phyloP scores from a whole-genome alignment of 2,113 vertebrate genomes.

The Scomber colias region DNA sequence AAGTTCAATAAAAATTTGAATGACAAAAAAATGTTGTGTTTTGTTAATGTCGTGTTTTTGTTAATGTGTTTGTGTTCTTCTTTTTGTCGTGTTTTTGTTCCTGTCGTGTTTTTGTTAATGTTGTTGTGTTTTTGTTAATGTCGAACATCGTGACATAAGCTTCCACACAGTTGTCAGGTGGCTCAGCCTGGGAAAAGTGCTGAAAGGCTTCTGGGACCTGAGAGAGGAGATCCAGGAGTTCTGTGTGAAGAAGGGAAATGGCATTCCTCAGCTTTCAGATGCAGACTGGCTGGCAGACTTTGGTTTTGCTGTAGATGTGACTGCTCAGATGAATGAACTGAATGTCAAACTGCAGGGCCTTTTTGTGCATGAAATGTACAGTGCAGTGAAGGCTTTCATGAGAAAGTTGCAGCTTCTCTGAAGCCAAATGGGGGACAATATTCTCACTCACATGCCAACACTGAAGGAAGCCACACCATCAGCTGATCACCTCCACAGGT shows the following conservation, averaged over 20 bases:
- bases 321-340: neutral
- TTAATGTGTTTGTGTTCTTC: too few relatives aligned
- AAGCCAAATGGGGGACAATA: neutral
- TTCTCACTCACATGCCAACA: neutral
- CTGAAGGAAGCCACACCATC: neutral
- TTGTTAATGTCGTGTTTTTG: too few relatives aligned
- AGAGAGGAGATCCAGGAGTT: conserved; percentile 10
- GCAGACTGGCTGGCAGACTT: neutral
- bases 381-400: neutral
- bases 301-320: neutral
- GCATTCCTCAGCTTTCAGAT: conserved; percentile 7
- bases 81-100: too few relatives aligned
- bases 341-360: conserved; percentile 6
- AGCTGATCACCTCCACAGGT: conserved; percentile 24
- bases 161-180: neutral
- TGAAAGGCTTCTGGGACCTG: neutral
- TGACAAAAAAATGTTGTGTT: too few relatives aligned
- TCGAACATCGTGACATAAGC: neutral
- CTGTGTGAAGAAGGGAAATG: neutral
- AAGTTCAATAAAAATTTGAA: too few relatives aligned
- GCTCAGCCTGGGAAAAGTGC: neutral
- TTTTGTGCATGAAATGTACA: conserved; percentile 8
- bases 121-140: too few relatives aligned
- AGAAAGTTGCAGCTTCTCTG: neutral
- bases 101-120: too few relatives aligned